Evolutionary conservation across 2,797 vertebrate species (phyloP).

Genomic region (Ptychadena robeensis): DNA sequence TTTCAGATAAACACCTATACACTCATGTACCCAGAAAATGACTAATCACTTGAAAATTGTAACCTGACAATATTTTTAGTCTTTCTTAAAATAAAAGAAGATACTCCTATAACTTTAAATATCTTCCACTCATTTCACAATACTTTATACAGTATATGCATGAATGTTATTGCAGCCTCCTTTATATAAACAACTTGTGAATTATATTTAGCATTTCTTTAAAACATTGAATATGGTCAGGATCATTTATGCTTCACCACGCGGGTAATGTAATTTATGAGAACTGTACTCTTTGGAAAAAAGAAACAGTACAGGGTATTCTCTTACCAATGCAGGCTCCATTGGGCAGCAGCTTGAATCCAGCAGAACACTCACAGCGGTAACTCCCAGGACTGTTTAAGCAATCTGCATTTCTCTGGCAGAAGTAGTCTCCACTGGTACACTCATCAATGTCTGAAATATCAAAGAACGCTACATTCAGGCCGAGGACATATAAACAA

Average conservation of each 20-base stretch:
- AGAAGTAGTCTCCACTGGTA: slow-evolving; percentile 79
- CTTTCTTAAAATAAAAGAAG: no score
- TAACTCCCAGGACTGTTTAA: slow-evolving; percentile 86
- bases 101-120: no score
- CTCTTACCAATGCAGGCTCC: slow-evolving; percentile 82
- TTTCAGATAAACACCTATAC: no score
- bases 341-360: slow-evolving; percentile 81
- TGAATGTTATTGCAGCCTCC: no score
- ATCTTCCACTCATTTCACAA: no score
- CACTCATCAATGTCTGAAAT: slow-evolving; percentile 84
- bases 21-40: no score
- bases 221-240: not conserved
- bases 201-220: not conserved
- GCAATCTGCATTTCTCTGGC: slow-evolving; percentile 83
- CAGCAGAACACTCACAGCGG: slow-evolving; percentile 81
- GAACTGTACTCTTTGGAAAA: not conserved
- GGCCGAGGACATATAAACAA: not conserved
- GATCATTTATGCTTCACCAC: not conserved
- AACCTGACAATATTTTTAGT: no score
- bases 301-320: not conserved
- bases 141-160: no score
- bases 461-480: slow-evolving; percentile 34
- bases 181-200: no score
- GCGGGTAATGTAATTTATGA: not conserved
- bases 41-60: no score